Base-by-base conservation (phyloP, 2,888 invertebrate genomes). In the Falcaria lacertinaria region DNA sequence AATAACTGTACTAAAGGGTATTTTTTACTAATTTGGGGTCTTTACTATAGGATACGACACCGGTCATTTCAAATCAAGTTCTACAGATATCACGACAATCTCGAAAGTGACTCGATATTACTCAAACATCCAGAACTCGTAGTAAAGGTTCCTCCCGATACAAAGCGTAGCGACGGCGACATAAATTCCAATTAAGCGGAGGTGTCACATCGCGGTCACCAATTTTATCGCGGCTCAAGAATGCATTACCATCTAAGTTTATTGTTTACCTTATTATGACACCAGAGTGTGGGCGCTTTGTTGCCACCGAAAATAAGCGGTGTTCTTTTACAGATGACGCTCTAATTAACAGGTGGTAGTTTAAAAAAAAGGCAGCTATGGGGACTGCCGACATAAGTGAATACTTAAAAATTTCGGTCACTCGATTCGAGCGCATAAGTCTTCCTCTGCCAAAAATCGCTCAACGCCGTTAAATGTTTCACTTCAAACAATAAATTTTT, bases 131-230 rank as follows among this genome's bases (percentile, higher is more conserved):
- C 11, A 28, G 11, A 11, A 28, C 11, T 7, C 28, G 45, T 54
- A 44, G 60, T 59, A 56, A 60, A 57, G 55, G 34, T 32, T 36
- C 50, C 48, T 38, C 39, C 42, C 50, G 43, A 61, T 59, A 68
- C 64, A 69, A 71, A 71, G 65, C 66, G 67, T 68, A 60, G 52
- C 64, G 64, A 60, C 65, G 70, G 66, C 73, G 66, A 79, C 82
- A 87, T 86, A 86, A 87, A 87, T 87, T 84, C 74, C 80, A 85
- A 86, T 86, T 86, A 86, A 79, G 72, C 46, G 53, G 62, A 80
- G 77, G 78, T 80, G 80, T 79, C 75, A 79, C 70, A 72, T 70
- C 54, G 69, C 65, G 67, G 68, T 71, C 77, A 70, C 67, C 58
- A 68, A 63, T 62, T 67, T 74, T 79, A 80, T 77, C 79, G 65